Conservation (phyloP, 2,888 invertebrate genomes). For the Tromatobia lineatoria region DNA sequence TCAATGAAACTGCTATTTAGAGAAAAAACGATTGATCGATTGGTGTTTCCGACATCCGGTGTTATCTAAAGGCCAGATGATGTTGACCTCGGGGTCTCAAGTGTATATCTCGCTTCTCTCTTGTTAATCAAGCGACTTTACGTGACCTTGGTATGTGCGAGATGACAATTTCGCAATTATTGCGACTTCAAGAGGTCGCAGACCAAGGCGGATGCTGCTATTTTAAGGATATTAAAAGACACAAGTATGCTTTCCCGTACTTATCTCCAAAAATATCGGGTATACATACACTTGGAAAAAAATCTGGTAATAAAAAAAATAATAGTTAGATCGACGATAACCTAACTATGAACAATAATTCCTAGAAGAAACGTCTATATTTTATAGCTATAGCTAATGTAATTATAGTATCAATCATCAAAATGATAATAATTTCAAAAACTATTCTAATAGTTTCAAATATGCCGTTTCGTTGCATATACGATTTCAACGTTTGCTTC, state of each 20-base stretch:
- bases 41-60: not conserved
- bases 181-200: not conserved
- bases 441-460: no score
- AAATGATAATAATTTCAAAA: no score
- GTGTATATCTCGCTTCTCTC: not conserved
- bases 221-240: not conserved
- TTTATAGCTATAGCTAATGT: no score
- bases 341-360: no score
- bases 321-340: no score
- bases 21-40: not conserved
- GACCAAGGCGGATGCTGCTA: constrained; percentile 11
- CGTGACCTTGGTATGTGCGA: not conserved
- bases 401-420: no score
- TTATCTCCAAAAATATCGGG: not conserved
- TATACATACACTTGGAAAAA: no score
- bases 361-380: no score
- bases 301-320: no score
- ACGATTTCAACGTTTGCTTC: no score
- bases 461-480: no score
- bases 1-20: not conserved
- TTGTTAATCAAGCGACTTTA: not conserved
- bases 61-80: not conserved
- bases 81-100: not conserved
- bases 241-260: not conserved
- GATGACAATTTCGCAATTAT: constrained; percentile 5